Evolutionary conservation across 1,140 invertebrate species (phyloP), one percentile per base, ranked within the genome.

Genomic region (Hestina assimilis): DNA sequence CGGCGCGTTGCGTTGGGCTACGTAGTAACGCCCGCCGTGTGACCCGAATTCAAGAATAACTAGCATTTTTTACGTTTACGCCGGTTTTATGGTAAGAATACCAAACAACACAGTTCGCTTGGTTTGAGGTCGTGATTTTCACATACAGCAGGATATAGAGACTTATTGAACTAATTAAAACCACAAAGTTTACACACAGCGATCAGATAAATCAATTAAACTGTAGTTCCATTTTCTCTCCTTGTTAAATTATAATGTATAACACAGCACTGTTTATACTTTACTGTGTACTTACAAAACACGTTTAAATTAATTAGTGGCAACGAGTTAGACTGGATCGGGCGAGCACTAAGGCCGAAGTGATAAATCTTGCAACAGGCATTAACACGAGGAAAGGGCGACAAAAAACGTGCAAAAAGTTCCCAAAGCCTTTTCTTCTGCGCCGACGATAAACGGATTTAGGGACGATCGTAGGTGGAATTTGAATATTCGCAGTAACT

Each of bases 231-330:
- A 45, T 28, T 46, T 46, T 19, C 14, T 35, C 31, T 45, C 23
- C 12, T 11, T 38, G 29, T 54, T 24, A 12, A 45, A n/a, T 7
- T 14, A 19, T 35, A 45, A 46, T 19, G 41, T 47, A 43, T 26
- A 53, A 31, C 26, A 38, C 23, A 56, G 14, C 17, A 53, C 48
- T 53, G 21, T 59, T 47, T 53, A 47, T 53, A 53, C 14, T 40
- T 59, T 24, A 29, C 53, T 60, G 53, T 38, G 24, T 53, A 61
- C 53, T 59, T 59, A 63, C 54, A 55, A 48, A 63, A 63, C 53
- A 67, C 54, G 69, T 67, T 66, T 65, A 66, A 67, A 66, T 72
- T 75, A 69, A 72, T 75, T 72, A 75, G 60, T 54, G 23, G 53
- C 63, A 72, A 74, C 68, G 65, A 68, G 68, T 66, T 66, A 66